Conservation (phyloP, 2,888 invertebrate genomes). For the Hermaeophaga mercurialis region DNA sequence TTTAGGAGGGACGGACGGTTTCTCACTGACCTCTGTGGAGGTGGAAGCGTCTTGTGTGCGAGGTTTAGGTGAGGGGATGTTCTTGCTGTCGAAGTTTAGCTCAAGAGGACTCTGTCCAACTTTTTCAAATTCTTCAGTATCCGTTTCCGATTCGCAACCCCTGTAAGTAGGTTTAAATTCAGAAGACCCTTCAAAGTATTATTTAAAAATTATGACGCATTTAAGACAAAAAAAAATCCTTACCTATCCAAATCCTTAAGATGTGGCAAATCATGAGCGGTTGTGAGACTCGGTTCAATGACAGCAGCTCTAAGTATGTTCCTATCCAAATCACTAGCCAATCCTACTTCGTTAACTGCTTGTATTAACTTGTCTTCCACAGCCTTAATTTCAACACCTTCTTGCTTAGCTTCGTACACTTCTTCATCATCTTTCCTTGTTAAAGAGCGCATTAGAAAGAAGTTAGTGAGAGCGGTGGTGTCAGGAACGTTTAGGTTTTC, state of each 20-base stretch:
- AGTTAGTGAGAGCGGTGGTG: slow-evolving; percentile 71
- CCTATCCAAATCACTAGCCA: slow-evolving; percentile 54
- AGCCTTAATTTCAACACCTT: slow-evolving; percentile 35
- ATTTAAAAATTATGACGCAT: too few relatives aligned
- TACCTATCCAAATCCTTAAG: slow-evolving; percentile 56
- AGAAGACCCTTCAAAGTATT: too few relatives aligned
- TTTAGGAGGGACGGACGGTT: slow-evolving; percentile 52
- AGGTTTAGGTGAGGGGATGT: slow-evolving; percentile 52
- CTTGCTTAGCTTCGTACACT: neutral
- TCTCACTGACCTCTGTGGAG: slow-evolving; percentile 64
- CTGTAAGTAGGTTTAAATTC: slow-evolving; percentile 57
- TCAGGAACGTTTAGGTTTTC: slow-evolving; percentile 70
- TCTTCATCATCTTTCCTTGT: slow-evolving; percentile 39
- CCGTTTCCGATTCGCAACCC: slow-evolving; percentile 80
- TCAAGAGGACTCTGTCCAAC: slow-evolving; percentile 68
- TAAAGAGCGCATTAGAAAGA: slow-evolving; percentile 60
- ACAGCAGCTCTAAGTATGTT: slow-evolving; percentile 54
- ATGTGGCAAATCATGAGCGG: slow-evolving; percentile 50
- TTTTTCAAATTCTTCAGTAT: slow-evolving; percentile 83
- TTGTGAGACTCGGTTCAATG: slow-evolving; percentile 50
- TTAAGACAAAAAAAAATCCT: too few relatives aligned
- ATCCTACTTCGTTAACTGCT: slow-evolving; percentile 53
- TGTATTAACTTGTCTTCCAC: slow-evolving; percentile 54
- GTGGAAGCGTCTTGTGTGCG: slow-evolving; percentile 61
- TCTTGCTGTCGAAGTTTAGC: slow-evolving; percentile 53